phyloP scores from a whole-genome alignment of 2,797 vertebrate genomes.

The Cryptoprocta ferox region DNA sequence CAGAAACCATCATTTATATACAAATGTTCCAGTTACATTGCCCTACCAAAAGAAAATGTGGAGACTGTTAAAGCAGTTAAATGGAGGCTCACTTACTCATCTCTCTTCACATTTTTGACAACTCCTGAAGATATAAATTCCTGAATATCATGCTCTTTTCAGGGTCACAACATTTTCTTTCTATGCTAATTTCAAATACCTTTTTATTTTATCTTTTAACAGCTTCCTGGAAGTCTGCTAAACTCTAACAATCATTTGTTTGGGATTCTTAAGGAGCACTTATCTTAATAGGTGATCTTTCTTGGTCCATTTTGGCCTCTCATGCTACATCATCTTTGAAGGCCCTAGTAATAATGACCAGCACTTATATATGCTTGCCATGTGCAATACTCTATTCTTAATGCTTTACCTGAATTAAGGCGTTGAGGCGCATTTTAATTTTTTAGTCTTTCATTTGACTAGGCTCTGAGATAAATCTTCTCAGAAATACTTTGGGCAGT shows the following conservation, averaged over 20 bases:
- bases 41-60: neutral
- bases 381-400: neutral
- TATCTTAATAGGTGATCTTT: neutral
- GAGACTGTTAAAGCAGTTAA: neutral
- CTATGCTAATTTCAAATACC: neutral
- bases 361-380: neutral
- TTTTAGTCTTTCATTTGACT: slow-evolving; percentile 26
- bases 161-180: neutral
- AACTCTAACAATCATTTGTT: slow-evolving; percentile 20
- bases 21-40: slow-evolving; percentile 11
- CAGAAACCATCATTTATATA: slow-evolving; percentile 20
- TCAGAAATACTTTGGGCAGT: slow-evolving; percentile 60
- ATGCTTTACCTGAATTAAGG: neutral
- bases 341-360: neutral
- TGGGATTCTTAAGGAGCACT: neutral
- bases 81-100: neutral
- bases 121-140: neutral
- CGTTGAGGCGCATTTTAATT: neutral
- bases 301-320: neutral
- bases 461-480: slow-evolving; percentile 63
- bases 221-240: neutral
- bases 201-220: slow-evolving; percentile 26
- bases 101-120: slow-evolving; percentile 28
- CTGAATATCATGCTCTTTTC: neutral
- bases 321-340: neutral